A percentile compares a stretch with the other conserved stretches of the same genome.
Conservation (phyloP, 2,113 vertebrate species). For the Dipodomys spectabilis region DNA sequence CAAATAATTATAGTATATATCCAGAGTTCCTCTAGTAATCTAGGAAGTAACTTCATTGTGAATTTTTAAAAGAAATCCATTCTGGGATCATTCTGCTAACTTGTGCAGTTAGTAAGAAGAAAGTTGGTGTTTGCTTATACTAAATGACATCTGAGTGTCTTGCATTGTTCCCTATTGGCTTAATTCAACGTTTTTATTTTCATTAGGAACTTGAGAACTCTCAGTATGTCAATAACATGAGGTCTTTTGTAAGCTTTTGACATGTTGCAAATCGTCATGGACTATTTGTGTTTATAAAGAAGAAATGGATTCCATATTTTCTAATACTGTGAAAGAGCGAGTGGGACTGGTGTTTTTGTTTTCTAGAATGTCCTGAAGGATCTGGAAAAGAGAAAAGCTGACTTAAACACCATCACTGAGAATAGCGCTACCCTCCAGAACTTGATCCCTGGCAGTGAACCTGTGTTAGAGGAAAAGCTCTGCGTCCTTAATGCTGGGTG, state of each 20-base stretch:
- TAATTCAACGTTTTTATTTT: slow-evolving; percentile 26
- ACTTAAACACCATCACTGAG: slow-evolving; percentile 92
- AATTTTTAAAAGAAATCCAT: not conserved
- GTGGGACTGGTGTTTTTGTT: slow-evolving; percentile 60
- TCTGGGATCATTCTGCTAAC: not conserved
- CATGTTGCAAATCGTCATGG: not conserved
- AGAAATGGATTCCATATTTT: not conserved
- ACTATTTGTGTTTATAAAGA: not conserved
- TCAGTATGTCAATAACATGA: not conserved
- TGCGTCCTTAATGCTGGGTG: slow-evolving; percentile 92
- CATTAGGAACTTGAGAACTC: not conserved
- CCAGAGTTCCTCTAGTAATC: not conserved
- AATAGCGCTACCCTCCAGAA: slow-evolving; percentile 92
- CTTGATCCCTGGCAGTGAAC: slow-evolving; percentile 92
- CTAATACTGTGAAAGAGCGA: not conserved
- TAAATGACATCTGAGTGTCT: not conserved
- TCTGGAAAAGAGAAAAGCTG: slow-evolving; percentile 92
- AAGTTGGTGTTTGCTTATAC: not conserved
- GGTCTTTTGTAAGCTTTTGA: not conserved
- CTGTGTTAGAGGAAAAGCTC: slow-evolving; percentile 91
- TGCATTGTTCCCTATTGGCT: not conserved
- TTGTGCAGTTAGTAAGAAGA: not conserved
- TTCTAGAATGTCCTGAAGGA: slow-evolving; percentile 94
- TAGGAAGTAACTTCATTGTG: not conserved
- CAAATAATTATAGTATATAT: not conserved